Conservation (phyloP, 23 tunicate genomes). For the Trididemnum nubilum region DNA sequence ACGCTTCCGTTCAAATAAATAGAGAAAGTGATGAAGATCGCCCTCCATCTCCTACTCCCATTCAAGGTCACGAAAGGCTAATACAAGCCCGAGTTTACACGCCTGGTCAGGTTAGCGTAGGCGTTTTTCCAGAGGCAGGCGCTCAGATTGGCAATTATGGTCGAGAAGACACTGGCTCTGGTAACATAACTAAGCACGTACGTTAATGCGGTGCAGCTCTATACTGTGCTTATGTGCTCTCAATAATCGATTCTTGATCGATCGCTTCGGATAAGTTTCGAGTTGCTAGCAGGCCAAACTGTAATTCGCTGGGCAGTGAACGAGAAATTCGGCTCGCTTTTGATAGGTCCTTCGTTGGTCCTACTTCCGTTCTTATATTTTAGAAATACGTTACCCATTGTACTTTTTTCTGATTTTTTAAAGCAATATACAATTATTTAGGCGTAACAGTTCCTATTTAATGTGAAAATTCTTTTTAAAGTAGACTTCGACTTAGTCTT, state of each 20-base stretch:
- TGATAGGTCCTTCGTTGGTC: no score
- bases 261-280: no score
- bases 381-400: no score
- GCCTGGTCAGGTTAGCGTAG: conserved; percentile 12
- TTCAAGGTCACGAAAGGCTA: conserved; percentile 3
- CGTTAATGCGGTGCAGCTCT: conserved; percentile 3
- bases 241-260: background rate
- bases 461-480: no score
- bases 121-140: background rate
- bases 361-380: no score
- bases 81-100: conserved; percentile 30
- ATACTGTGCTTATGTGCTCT: background rate
- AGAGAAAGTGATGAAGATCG: conserved; percentile 40
- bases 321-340: no score
- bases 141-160: conserved; percentile 1
- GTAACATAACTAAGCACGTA: conserved; percentile 17
- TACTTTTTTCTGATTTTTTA: no score
- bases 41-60: conserved; percentile 62
- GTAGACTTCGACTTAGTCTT: no score
- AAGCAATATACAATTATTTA: no score
- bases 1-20: conserved; percentile 4
- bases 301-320: no score
- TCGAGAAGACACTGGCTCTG: conserved; percentile 12
- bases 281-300: no score
- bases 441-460: no score